Conservation (phyloP, 2,888 invertebrate genomes). For the Metellina segmentata region DNA sequence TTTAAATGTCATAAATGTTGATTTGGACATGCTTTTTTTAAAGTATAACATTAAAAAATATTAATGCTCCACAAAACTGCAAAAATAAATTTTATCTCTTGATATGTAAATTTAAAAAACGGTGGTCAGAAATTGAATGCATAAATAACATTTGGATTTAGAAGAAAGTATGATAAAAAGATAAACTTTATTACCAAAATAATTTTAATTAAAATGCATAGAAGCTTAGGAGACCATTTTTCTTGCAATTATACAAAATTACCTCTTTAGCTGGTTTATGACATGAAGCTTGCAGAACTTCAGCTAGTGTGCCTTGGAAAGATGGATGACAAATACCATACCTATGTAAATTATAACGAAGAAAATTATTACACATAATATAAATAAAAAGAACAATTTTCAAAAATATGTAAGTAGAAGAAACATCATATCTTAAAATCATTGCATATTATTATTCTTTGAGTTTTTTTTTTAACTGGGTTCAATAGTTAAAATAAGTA, state of each 20-base stretch:
- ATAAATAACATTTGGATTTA: no score
- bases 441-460: not conserved
- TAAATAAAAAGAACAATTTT: not conserved
- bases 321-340: slow-evolving; percentile 93
- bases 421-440: not conserved
- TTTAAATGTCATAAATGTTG: no score
- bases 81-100: not conserved
- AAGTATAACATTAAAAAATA: not conserved
- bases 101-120: no score
- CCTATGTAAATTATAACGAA: slow-evolving; percentile 81
- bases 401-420: not conserved
- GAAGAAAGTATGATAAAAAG: no score
- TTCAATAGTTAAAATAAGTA: not conserved
- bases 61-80: not conserved
- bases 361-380: no score
- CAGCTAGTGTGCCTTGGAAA: slow-evolving; percentile 94
- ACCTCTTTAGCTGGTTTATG: slow-evolving; percentile 94
- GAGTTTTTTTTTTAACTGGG: no score
- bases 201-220: no score
- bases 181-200: no score
- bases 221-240: no score
- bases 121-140: no score
- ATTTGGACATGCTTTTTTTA: no score
- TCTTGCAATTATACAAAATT: slow-evolving; percentile 75
- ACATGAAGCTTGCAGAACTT: slow-evolving; percentile 94